phyloP scores from a whole-genome alignment of 2,888 invertebrate species.

The Lapara coniferarum region DNA sequence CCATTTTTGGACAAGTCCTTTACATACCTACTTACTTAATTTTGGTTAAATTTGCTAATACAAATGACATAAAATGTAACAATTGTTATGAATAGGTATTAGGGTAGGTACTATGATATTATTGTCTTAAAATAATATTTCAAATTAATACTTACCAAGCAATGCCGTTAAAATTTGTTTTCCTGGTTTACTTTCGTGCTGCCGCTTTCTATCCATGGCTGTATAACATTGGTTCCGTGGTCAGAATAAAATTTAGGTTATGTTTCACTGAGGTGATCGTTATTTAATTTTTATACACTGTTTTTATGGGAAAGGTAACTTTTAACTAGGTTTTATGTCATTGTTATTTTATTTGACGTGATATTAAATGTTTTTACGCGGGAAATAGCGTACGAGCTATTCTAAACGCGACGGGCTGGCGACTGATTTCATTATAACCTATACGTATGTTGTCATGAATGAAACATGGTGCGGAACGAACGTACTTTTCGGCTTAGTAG shows the following conservation, averaged over 20 bases:
- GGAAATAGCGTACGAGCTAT: background rate
- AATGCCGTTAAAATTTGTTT: slow-evolving; percentile 64
- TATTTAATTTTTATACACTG: slow-evolving; percentile 8
- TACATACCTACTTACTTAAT: background rate
- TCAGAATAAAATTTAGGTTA: slow-evolving; percentile 32
- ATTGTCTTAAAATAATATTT: no score
- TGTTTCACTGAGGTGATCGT: slow-evolving; percentile 9
- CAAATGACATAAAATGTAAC: background rate
- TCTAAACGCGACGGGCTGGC: slow-evolving; percentile 11
- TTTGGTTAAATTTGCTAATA: background rate
- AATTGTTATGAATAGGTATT: no score
- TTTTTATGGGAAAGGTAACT: background rate
- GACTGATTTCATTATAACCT: slow-evolving; percentile 24
- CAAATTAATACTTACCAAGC: slow-evolving; percentile 52
- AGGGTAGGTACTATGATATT: background rate
- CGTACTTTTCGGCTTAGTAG: slow-evolving; percentile 14
- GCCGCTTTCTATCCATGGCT: slow-evolving; percentile 50
- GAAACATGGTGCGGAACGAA: slow-evolving; percentile 1
- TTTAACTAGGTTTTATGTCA: slow-evolving; percentile 17
- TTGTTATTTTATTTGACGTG: slow-evolving; percentile 17
- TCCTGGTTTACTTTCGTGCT: slow-evolving; percentile 48
- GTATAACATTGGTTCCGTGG: slow-evolving; percentile 29
- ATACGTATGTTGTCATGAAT: slow-evolving; percentile 21
- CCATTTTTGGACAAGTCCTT: no score
- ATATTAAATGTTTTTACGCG: background rate